phyloP scores from a whole-genome alignment of 2,113 vertebrate species.

The Myrmophylax atrothorax region DNA sequence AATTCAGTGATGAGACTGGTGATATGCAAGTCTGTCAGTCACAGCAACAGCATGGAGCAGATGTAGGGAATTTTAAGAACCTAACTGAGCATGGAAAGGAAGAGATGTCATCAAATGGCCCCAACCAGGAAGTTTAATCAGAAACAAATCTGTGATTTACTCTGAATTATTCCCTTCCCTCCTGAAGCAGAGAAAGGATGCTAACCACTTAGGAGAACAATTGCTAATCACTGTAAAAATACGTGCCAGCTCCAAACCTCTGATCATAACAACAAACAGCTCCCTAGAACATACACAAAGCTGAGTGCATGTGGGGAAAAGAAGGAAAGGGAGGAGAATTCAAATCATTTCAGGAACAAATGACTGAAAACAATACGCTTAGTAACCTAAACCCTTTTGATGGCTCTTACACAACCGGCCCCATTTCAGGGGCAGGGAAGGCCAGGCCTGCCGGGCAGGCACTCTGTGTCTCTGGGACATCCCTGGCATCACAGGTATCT shows the following conservation, averaged over 20 bases:
- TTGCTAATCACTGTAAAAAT: constrained; percentile 35
- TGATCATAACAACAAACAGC: constrained; percentile 10
- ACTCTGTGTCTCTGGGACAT: neutral
- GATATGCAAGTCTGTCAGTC: neutral
- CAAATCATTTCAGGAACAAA: constrained; percentile 35
- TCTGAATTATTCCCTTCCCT: constrained; percentile 42
- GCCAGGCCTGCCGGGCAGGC: neutral
- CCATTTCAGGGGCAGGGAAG: neutral
- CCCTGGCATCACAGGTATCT: neutral
- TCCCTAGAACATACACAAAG: constrained; percentile 4
- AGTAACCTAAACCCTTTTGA: neutral
- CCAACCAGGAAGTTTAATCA: constrained; percentile 24
- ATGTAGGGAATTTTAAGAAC: neutral
- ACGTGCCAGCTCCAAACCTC: neutral
- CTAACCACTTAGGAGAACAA: constrained; percentile 35
- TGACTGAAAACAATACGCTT: constrained; percentile 4
- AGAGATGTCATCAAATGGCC: neutral
- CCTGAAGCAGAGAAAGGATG: constrained; percentile 15
- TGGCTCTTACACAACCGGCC: neutral
- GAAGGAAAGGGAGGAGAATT: constrained; percentile 57
- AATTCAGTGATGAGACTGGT: neutral
- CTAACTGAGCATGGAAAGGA: neutral
- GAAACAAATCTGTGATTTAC: constrained; percentile 32
- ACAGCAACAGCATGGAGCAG: neutral
- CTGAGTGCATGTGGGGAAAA: constrained; percentile 13